These are phyloP conservation scores for Tubiluchus corallicola DNA, from an alignment of 2,888 invertebrate species.

Conservation along the genomic window DNA sequence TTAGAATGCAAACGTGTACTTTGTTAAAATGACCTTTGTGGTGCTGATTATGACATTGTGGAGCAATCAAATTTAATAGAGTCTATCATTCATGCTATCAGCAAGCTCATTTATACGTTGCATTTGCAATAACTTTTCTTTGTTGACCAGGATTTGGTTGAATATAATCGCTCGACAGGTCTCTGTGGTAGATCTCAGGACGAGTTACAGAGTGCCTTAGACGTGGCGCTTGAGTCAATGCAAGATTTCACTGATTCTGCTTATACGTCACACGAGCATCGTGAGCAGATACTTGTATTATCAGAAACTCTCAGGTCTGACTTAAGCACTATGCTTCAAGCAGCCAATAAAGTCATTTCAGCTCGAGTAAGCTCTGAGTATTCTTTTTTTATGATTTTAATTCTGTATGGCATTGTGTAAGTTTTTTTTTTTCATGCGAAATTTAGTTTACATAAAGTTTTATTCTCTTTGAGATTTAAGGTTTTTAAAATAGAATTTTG, in stretches of 20 bases:
- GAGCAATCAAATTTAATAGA: background rate
- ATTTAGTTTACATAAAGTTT: no score
- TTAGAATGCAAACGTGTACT: no score
- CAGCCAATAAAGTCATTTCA: no score
- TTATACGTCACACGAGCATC: constrained; percentile 89
- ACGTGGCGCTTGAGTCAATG: constrained; percentile 78
- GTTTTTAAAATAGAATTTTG: no score
- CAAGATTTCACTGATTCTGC: constrained; percentile 97
- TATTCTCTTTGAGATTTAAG: no score
- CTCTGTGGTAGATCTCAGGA: constrained; percentile 46
- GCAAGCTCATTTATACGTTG: background rate
- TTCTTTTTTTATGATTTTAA: no score
- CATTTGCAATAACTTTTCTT: background rate
- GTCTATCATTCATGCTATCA: background rate
- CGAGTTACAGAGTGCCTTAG: constrained; percentile 63
- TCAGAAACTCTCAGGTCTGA: constrained; percentile 77
- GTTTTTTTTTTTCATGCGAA: no score
- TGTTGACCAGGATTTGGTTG: constrained; percentile 44
- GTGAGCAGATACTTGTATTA: constrained; percentile 73
- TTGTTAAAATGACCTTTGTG: no score
- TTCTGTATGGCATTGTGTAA: no score
- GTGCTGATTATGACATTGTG: constrained; percentile 4
- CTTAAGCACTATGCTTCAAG: constrained; percentile 64
- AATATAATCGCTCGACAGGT: constrained; percentile 63
- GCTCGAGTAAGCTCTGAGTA: no score